Evolutionary conservation across 2,113 vertebrate species (phyloP).

Genomic region (Ctenodactylus gundi): DNA sequence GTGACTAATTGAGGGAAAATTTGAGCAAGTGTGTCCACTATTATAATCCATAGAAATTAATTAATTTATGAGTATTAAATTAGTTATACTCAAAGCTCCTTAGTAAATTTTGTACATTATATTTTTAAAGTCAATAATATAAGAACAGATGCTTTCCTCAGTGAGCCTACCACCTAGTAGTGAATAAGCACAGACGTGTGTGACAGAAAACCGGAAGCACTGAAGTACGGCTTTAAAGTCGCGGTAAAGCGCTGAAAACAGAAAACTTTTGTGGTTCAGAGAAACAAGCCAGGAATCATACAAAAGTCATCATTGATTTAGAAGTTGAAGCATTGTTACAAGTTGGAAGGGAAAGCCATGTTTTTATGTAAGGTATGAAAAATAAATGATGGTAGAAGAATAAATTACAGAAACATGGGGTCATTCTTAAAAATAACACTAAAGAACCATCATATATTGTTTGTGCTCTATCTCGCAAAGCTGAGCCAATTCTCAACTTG

Average conservation of each 20-base stretch:
- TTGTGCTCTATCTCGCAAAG: neutral
- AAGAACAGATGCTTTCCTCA: neutral
- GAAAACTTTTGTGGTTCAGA: neutral
- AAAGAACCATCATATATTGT: neutral
- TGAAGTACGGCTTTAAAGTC: neutral
- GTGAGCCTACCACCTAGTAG: neutral
- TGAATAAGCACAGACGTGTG: neutral
- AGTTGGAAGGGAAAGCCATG: neutral
- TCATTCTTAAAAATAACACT: neutral
- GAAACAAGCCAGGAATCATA: neutral
- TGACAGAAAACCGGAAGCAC: neutral
- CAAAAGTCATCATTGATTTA: neutral
- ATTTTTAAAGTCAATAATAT: neutral
- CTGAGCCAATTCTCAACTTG: neutral
- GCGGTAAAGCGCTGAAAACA: neutral
- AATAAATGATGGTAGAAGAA: neutral
- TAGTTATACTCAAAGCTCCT: constrained; percentile 8
- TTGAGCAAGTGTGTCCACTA: neutral
- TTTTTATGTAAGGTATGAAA: fast-evolving
- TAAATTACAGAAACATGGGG: neutral
- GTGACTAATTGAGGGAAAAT: neutral
- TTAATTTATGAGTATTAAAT: neutral
- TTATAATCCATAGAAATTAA: neutral
- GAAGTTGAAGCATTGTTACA: neutral
- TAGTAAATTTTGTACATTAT: neutral